Percentiles rank a stretch among this genome's conserved stretches.
These are phyloP conservation scores for Aromia moschata DNA, from an alignment of 2,888 invertebrate genomes.

Conservation along the genomic window DNA sequence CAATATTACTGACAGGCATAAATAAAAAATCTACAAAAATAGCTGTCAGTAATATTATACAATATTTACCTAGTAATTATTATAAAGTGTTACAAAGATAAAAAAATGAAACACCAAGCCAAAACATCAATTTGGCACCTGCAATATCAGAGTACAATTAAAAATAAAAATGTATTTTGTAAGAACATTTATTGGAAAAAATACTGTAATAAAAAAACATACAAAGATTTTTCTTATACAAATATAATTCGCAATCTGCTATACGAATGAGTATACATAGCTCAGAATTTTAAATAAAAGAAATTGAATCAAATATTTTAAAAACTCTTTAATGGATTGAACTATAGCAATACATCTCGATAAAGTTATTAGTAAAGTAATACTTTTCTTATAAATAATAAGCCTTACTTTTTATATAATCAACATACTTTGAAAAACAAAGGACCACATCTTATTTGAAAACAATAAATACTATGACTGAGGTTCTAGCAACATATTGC, in stretches of 20 bases:
- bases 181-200: slow-evolving; percentile 54
- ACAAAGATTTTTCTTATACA: slow-evolving; percentile 49
- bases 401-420: slow-evolving; percentile 37
- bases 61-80: slow-evolving; percentile 11
- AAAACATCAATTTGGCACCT: slow-evolving; percentile 32
- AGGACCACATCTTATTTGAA: slow-evolving; percentile 30
- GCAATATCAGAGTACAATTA: slow-evolving; percentile 26
- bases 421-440: slow-evolving; percentile 40
- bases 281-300: slow-evolving; percentile 28
- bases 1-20: slow-evolving; percentile 18
- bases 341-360: slow-evolving; percentile 29
- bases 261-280: slow-evolving; percentile 44
- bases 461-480: slow-evolving; percentile 18
- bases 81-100: slow-evolving; percentile 17
- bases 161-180: slow-evolving; percentile 40
- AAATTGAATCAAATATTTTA: slow-evolving; percentile 34
- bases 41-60: slow-evolving; percentile 23
- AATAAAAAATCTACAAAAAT: slow-evolving; percentile 20
- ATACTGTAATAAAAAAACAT: slow-evolving; percentile 53
- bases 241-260: slow-evolving; percentile 47
- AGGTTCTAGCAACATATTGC: slow-evolving; percentile 19
- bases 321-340: slow-evolving; percentile 36
- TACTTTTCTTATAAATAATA: slow-evolving; percentile 39
- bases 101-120: slow-evolving; percentile 19
- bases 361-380: slow-evolving; percentile 31